Conservation (phyloP, 2,888 invertebrate genomes). For the Lepidocyrtoides sp. region DNA sequence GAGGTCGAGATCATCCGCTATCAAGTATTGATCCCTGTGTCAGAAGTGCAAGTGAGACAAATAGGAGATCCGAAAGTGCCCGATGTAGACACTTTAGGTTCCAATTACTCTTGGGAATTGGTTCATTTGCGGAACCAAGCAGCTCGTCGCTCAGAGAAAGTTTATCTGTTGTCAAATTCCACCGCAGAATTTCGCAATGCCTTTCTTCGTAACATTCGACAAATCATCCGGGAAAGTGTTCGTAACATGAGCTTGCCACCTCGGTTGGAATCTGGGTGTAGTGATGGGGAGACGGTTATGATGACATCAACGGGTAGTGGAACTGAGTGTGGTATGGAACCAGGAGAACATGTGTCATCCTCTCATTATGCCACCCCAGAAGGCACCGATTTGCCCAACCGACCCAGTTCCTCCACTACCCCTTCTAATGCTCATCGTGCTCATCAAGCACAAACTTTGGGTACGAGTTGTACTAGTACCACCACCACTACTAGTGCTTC, state of each 20-base stretch:
- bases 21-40: constrained; percentile 98
- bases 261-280: constrained; percentile 86
- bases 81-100: constrained; percentile 89
- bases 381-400: constrained; percentile 81
- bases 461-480: constrained; percentile 77
- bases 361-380: constrained; percentile 85
- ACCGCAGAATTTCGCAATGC: constrained; percentile 98
- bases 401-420: constrained; percentile 84
- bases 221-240: constrained; percentile 98
- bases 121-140: constrained; percentile 97
- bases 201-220: constrained; percentile 98
- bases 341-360: constrained; percentile 63
- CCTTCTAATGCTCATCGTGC: constrained; percentile 86
- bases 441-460: constrained; percentile 87
- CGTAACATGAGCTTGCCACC: constrained; percentile 98
- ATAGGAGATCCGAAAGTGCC: constrained; percentile 96
- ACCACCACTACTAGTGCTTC: constrained; percentile 63
- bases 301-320: constrained; percentile 63
- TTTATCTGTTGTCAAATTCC: constrained; percentile 97
- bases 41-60: constrained; percentile 98
- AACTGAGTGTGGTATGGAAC: constrained; percentile 67
- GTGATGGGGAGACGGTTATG: constrained; percentile 66
- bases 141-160: constrained; percentile 97
- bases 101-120: constrained; percentile 98
- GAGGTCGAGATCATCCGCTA: constrained; percentile 98